Base-by-base conservation (phyloP, 1,140 invertebrate species). In the Brachionus rubens region DNA sequence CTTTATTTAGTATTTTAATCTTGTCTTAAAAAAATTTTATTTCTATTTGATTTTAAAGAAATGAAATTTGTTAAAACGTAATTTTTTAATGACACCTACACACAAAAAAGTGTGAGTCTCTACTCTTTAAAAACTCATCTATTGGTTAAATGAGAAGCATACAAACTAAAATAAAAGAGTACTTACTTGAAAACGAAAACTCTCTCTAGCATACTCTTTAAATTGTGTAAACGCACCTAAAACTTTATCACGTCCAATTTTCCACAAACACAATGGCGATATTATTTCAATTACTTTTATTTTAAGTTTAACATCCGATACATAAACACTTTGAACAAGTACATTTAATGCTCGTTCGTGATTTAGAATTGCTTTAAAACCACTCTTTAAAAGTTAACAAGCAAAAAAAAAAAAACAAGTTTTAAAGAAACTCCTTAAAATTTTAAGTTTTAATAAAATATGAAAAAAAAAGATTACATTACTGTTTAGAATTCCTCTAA, bases 1-100 rank as follows among this genome's bases (percentile, higher is more conserved):
- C 59, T 65, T 65, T 65, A 65, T 65, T 65, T 43, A 65, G 59
- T 65, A 65, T 41, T 59, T 59, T 59, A 59, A 33, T 59, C 54
- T 59, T 59, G 36, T 30, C 36, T 59, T 59, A 36, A 48, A 6
- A 1, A 33, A 59, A 33, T 36, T 40, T 59, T 56, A 19, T 59
- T 3, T 40, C 4, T 19, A 59, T 2, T 54, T 0, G 0, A 54
- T 36, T 36, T 36, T n/a, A 59, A 59, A 33, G 36, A 59, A 36
- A 59, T 36, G n/a, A 9, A 59, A 33, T 59, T 36, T 59, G 14
- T 59, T 59, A 16, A 1, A 48, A n/a, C 33, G n/a, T n/a, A n/a
- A n/a, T 36, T 40, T 36, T 36, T 36, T 36, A 9, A 5, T 36
- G 33, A 59, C 54, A 59, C 54, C 54, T 59, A 59, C 54, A 36